A percentile compares a stretch with the other conserved stretches of the same genome.
Evolutionary conservation across 2,888 invertebrate genomes (phyloP).

Genomic region (Mythimna albipuncta): DNA sequence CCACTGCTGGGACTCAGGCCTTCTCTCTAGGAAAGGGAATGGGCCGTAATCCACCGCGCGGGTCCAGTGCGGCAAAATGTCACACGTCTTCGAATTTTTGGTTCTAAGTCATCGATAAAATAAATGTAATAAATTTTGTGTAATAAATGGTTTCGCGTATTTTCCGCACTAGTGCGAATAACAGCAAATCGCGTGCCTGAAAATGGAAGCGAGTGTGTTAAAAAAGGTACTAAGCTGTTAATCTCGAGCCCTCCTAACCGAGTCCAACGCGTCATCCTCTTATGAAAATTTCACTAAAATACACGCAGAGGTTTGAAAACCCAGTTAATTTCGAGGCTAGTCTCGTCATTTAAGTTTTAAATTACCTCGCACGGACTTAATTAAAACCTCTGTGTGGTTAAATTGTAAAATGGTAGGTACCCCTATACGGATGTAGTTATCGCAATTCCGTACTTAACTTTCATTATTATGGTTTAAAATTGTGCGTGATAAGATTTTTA

Average conservation of each 20-base stretch:
- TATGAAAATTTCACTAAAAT: constrained; percentile 39
- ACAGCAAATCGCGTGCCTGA: too few species aligned
- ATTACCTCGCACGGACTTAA: constrained; percentile 47
- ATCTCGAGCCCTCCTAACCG: background rate
- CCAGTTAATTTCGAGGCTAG: constrained; percentile 44
- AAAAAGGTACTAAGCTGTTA: constrained; percentile 8
- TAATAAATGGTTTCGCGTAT: too few species aligned
- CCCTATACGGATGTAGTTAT: constrained; percentile 18
- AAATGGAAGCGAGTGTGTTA: too few species aligned
- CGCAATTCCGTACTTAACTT: background rate
- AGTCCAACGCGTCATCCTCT: constrained; percentile 14
- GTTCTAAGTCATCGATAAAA: too few species aligned
- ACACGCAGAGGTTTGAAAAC: constrained; percentile 24
- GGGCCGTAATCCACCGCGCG: too few species aligned
- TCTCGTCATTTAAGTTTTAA: constrained; percentile 54
- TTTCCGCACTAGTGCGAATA: too few species aligned
- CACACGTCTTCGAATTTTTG: too few species aligned
- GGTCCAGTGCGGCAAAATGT: too few species aligned
- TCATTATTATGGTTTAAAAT: constrained; percentile 14
- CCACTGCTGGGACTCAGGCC: too few species aligned
- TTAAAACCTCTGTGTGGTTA: constrained; percentile 43
- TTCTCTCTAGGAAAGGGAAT: too few species aligned
- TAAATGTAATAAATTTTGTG: too few species aligned
- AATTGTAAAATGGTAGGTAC: background rate
- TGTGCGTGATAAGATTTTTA: background rate